Conservation (phyloP, 92 coral and sea anemone species). For the Bergia sp. region DNA sequence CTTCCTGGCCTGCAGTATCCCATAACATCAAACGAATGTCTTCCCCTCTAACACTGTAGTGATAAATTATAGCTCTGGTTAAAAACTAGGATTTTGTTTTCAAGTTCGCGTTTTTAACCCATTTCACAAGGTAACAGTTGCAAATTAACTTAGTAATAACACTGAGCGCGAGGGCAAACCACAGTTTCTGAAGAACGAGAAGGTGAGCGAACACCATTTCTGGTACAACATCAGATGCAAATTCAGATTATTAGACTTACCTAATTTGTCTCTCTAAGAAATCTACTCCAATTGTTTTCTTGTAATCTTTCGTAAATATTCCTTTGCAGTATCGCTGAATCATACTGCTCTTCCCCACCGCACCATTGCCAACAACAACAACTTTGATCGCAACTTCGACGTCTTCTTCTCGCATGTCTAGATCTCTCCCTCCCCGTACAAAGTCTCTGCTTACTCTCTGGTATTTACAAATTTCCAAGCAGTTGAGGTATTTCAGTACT, state of each 20-base stretch:
- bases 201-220: neutral
- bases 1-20: conserved; percentile 99
- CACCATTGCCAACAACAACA: conserved; percentile 99
- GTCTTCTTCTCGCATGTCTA: conserved; percentile 94
- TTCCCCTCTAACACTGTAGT: conserved; percentile 78
- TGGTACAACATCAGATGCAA: neutral
- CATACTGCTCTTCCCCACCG: conserved; percentile 99
- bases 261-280: conserved; percentile 97
- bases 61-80: conserved; percentile 21
- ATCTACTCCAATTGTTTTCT: conserved; percentile 99
- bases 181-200: neutral
- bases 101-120: neutral
- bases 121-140: conserved; percentile 1
- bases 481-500: neutral
- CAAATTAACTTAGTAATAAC: neutral
- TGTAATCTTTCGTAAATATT: conserved; percentile 97
- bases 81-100: neutral
- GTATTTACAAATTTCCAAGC: neutral
- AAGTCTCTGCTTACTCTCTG: conserved; percentile 1
- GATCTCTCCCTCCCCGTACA: neutral
- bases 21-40: conserved; percentile 96
- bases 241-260: conserved; percentile 47
- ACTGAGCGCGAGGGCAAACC: neutral
- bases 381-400: conserved; percentile 99
- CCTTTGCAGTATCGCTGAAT: conserved; percentile 99